A percentile compares a stretch with the other conserved stretches of the same genome.
Evolutionary conservation across 1,140 invertebrate species (phyloP).

Genomic region (Meloidogyne floridensis): DNA sequence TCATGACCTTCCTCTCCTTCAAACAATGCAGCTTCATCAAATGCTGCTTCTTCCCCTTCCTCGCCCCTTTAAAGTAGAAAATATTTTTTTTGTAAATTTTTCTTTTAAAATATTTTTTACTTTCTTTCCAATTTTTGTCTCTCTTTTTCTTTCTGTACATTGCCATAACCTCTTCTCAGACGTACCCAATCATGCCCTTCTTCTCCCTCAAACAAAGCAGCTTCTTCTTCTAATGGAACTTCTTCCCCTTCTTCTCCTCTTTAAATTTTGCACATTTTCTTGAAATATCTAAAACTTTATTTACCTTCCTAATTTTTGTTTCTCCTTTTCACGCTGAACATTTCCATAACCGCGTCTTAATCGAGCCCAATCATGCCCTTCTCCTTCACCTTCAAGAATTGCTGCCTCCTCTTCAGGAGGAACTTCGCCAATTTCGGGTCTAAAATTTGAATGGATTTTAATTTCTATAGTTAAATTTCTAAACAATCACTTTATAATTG

Average conservation of each 20-base stretch:
- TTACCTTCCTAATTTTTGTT: neutral
- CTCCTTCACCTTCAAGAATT: neutral
- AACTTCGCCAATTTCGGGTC: neutral
- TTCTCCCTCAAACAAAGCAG: no score
- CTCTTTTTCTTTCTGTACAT: conserved; percentile 6
- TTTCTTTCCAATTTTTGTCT: conserved; percentile 4
- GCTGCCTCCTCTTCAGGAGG: conserved; percentile 1
- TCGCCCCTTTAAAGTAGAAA: neutral
- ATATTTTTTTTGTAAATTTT: neutral
- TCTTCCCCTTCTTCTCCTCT: neutral
- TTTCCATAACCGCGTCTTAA: conserved; percentile 10
- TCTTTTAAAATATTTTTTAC: conserved; percentile 3
- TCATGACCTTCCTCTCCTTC: neutral
- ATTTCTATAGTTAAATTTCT: no score
- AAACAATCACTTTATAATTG: neutral
- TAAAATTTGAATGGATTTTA: neutral
- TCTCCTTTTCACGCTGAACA: conserved; percentile 22
- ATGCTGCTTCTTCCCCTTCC: neutral
- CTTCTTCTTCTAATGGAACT: no score
- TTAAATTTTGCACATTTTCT: conserved; percentile 7
- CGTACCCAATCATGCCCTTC: neutral
- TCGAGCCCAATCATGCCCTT: conserved; percentile 6
- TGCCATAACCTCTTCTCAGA: neutral
- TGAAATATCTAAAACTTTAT: neutral
- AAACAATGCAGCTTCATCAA: neutral